Evolutionary conservation across 2,797 vertebrate genomes (phyloP), one percentile per base, ranked within the genome.

Genomic region (Coilia nasus): DNA sequence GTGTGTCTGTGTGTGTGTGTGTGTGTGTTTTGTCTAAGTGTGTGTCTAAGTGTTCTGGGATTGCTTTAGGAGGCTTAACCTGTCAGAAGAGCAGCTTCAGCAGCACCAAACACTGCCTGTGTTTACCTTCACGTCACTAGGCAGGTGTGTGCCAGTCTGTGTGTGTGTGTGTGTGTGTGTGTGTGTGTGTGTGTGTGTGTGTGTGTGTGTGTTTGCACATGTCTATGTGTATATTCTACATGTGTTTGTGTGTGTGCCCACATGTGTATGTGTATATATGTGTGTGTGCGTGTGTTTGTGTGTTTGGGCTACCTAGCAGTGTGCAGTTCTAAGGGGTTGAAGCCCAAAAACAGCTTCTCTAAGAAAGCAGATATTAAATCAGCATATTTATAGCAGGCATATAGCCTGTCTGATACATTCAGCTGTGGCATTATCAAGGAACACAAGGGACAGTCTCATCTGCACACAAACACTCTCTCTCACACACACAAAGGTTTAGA

Each of bases 1-100:
- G 64, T 71, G 64, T 71, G 64, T 67, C 23, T 67, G 64, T 31
- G 64, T 67, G 64, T 67, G 62, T 67, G 62, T 62, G 21, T 60
- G 57, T 60, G 57, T 60, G 57, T 60, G 57, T 60, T 17, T 19
- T 60, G 59, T 60, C 19, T n/a, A n/a, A 6, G 59, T n/a, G 59
- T n/a, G 0, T 4, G 59, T n/a, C 15, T 60, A n/a, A n/a, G 9
- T 62, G 60, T n/a, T 62, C 59, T 62, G 60, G n/a, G 19, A 23
- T 64, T 64, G 60, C n/a, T 64, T 64, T 64, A 64, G 60, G 6
- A 9, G n/a, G 60, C 60, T 64, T 25, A 25, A 25, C 60, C 60
- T 64, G 60, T 25, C 60, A 64, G 60, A 25, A 64, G 7, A 64
- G 60, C 60, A 64, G 23, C 60, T 23, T 64, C n/a, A 64, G 60